Percentiles rank a stretch among this genome's conserved stretches.
Conservation (phyloP, 2,888 invertebrate species). For the Drosophila algonquin region DNA sequence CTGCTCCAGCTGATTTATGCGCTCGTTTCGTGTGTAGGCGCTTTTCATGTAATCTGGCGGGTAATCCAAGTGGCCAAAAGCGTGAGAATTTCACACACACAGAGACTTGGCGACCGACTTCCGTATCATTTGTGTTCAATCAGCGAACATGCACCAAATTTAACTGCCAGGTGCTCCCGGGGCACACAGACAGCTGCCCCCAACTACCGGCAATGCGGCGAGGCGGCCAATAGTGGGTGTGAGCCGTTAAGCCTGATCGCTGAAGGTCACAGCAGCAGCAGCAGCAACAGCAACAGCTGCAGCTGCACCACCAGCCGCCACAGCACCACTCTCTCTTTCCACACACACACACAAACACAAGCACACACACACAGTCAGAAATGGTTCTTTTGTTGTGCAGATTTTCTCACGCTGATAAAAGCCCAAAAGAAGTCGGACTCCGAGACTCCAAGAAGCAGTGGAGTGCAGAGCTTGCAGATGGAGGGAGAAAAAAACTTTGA, state of each 20-base stretch:
- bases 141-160: conserved; percentile 77
- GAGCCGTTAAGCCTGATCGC: conserved; percentile 37
- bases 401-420: conserved; percentile 70
- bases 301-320: conserved; percentile 2
- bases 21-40: conserved; percentile 72
- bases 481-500: conserved; percentile 52
- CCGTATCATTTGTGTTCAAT: conserved; percentile 77
- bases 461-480: conserved; percentile 17
- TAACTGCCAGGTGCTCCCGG: conserved; percentile 70
- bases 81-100: conserved; percentile 77
- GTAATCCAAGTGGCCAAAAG: conserved; percentile 78
- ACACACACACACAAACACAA: not conserved
- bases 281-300: conserved; percentile 14
- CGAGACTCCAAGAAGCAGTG: conserved; percentile 38
- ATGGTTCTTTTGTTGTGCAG: conserved; percentile 31
- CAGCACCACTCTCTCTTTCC: conserved; percentile 21
- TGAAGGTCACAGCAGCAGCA: conserved; percentile 45
- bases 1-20: conserved; percentile 73
- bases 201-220: conserved; percentile 37
- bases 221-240: conserved; percentile 39
- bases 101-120: conserved; percentile 59
- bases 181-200: conserved; percentile 12
- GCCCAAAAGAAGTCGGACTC: not conserved
- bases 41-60: conserved; percentile 80
- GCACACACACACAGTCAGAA: conserved; percentile 21